Percentiles rank a stretch among this genome's conserved stretches.
Conservation (phyloP, 2,113 vertebrate species). For the Corythaixoides concolor region DNA sequence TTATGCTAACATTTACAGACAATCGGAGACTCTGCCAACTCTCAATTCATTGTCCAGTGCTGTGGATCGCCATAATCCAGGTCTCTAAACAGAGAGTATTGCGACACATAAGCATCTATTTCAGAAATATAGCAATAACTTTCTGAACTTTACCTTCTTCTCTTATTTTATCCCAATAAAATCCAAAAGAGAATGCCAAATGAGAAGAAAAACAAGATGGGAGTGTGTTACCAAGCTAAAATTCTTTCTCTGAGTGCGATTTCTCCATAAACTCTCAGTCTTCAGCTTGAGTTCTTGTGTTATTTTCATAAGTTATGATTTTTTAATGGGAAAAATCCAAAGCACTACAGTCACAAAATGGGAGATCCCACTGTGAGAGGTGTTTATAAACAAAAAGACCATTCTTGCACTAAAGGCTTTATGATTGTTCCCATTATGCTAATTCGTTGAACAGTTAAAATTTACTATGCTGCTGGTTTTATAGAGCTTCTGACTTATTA, state of each 20-base stretch:
- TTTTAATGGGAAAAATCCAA: neutral
- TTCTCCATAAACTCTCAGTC: neutral
- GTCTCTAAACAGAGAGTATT: neutral
- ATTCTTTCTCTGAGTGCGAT: neutral
- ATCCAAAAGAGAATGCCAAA: neutral
- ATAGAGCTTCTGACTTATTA: neutral
- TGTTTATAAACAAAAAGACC: neutral
- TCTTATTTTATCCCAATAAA: neutral
- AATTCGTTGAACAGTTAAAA: neutral
- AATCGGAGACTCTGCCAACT: neutral
- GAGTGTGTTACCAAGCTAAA: neutral
- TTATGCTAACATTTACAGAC: neutral
- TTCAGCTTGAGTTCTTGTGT: neutral
- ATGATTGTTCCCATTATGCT: neutral
- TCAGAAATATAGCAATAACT: neutral
- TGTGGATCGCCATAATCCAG: fast-evolving
- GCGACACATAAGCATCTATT: neutral
- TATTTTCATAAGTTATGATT: neutral
- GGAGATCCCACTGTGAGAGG: neutral
- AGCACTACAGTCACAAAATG: neutral
- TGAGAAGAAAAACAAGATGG: neutral
- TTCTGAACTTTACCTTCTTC: neutral
- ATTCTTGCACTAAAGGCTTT: neutral
- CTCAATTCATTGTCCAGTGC: neutral
- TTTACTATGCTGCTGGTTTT: neutral